These are phyloP conservation scores for Nothobranchius kuhntae DNA, from an alignment of 2,113 vertebrate genomes.

Conservation along the genomic window DNA sequence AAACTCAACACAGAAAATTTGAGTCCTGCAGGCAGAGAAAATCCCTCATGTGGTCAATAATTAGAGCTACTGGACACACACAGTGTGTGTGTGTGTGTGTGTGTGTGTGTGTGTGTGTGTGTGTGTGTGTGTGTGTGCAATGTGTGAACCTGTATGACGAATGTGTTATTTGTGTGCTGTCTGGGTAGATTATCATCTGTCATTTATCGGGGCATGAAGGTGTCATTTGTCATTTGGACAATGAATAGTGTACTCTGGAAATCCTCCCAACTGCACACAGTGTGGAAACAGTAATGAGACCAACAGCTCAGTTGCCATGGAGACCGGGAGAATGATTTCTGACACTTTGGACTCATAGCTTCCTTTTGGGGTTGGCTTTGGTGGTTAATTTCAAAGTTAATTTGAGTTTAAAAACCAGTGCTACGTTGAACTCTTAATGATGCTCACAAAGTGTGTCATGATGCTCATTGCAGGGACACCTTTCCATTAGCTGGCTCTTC, in stretches of 20 bases:
- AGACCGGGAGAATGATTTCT: slow-evolving; percentile 58
- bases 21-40: slow-evolving; percentile 12
- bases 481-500: slow-evolving; percentile 29
- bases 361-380: slow-evolving; percentile 32
- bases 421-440: slow-evolving; percentile 11
- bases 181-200: slow-evolving; percentile 72
- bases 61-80: slow-evolving; percentile 9
- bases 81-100: slow-evolving; percentile 42
- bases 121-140: slow-evolving; percentile 15
- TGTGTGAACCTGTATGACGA: slow-evolving; percentile 64
- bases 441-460: background rate
- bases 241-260: slow-evolving; percentile 68
- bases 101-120: background rate
- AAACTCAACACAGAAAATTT: background rate
- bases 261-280: slow-evolving; percentile 67
- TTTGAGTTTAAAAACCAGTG: slow-evolving; percentile 29
- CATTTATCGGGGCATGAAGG: slow-evolving; percentile 72
- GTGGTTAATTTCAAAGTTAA: slow-evolving; percentile 52
- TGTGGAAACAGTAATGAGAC: slow-evolving; percentile 70
- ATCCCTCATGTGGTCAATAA: slow-evolving; percentile 32
- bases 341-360: slow-evolving; percentile 59
- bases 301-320: slow-evolving; percentile 73
- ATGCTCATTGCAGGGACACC: slow-evolving; percentile 1
- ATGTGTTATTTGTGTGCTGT: slow-evolving; percentile 68
- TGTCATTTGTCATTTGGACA: slow-evolving; percentile 75